These are phyloP conservation scores for Listrodromus nycthemerus DNA, from an alignment of 2,888 invertebrate genomes.

Conservation along the genomic window DNA sequence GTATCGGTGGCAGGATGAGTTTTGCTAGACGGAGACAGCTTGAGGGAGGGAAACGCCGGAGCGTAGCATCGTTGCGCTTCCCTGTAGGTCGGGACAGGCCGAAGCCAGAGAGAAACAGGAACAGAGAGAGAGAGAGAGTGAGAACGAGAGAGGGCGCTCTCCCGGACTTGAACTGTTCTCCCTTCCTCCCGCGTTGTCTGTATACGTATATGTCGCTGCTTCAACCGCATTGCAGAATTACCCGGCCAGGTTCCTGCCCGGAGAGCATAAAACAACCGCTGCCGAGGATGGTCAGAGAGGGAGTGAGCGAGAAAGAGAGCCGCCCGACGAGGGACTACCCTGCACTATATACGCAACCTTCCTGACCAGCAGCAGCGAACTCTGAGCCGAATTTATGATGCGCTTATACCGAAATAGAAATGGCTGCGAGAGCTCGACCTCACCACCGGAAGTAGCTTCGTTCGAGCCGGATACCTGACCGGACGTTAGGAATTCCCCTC, in stretches of 20 bases:
- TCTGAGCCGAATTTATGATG: conserved; percentile 80
- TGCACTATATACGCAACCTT: conserved; percentile 31
- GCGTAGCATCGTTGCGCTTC: conserved; percentile 45
- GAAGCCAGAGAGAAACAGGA: conserved; percentile 23
- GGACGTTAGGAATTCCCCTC: conserved; percentile 54
- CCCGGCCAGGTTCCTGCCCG: conserved; percentile 79
- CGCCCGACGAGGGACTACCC: conserved; percentile 41
- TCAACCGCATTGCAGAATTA: conserved; percentile 83
- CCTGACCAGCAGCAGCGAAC: conserved; percentile 63
- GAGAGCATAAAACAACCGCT: conserved; percentile 81
- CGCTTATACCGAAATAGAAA: conserved; percentile 81
- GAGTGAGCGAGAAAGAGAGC: conserved; percentile 26
- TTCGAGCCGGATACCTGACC: conserved; percentile 65
- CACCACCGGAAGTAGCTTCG: conserved; percentile 63
- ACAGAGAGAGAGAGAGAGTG: background rate
- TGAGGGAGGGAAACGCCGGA: conserved; percentile 34
- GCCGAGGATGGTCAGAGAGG: conserved; percentile 70
- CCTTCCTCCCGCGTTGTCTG: conserved; percentile 39
- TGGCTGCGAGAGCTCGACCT: conserved; percentile 67
- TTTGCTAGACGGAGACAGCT: conserved; percentile 46
- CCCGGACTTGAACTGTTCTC: conserved; percentile 39
- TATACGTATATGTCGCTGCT: conserved; percentile 71
- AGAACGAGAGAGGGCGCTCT: conserved; percentile 23
- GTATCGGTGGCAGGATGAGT: conserved; percentile 47
- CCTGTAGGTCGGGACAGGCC: conserved; percentile 45